These are phyloP conservation scores for Sarcophaga carnaria DNA, from an alignment of 2,888 invertebrate genomes.

Conservation along the genomic window DNA sequence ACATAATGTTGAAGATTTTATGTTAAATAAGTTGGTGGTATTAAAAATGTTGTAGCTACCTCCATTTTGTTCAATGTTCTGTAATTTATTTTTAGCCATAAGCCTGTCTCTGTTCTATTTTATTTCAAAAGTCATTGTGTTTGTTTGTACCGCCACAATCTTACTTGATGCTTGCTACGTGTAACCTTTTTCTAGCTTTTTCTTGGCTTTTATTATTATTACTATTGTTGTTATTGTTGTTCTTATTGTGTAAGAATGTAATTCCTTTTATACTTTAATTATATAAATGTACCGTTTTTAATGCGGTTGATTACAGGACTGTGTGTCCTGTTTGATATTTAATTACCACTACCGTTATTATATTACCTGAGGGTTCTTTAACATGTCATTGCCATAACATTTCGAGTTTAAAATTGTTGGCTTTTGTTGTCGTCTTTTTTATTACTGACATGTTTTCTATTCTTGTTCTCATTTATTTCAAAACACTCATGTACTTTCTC, in stretches of 20 bases:
- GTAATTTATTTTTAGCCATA: not conserved
- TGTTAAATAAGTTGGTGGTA: not conserved
- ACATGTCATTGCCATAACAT: conserved; percentile 11
- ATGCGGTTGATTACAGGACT: not conserved
- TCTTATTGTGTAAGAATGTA: not conserved
- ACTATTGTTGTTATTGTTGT: not conserved
- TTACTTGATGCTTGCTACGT: not conserved
- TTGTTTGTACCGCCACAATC: too few species aligned
- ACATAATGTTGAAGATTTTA: not conserved
- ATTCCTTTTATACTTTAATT: conserved; percentile 6
- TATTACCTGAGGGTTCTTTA: conserved; percentile 4
- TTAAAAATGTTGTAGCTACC: conserved; percentile 9
- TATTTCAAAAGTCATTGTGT: too few species aligned
- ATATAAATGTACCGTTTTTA: conserved; percentile 9
- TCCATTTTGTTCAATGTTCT: not conserved
- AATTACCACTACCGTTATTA: conserved; percentile 13
- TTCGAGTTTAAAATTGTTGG: not conserved
- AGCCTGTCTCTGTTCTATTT: too few species aligned
- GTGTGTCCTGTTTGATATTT: conserved; percentile 9
- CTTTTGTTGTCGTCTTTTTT: not conserved
- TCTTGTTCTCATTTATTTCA: not conserved
- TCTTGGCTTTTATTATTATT: too few species aligned
- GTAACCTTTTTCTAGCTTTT: not conserved
- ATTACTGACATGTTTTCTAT: not conserved
- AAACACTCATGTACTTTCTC: not conserved